A percentile compares a stretch with the other conserved stretches of the same genome.
Evolutionary conservation across 2,888 invertebrate species (phyloP).

Genomic region (Eucera pruinosa): DNA sequence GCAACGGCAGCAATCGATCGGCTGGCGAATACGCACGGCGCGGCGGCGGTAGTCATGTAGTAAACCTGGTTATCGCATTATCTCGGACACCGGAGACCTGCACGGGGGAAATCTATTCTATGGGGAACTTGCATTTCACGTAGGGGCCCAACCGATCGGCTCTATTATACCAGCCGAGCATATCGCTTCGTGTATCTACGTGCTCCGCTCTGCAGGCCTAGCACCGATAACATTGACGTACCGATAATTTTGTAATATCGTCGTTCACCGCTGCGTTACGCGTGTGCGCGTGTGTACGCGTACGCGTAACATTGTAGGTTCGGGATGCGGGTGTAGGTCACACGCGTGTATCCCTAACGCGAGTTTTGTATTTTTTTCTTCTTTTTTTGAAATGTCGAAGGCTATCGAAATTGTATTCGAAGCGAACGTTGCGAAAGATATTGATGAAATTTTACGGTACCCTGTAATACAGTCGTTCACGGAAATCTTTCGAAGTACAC

Average conservation of each 20-base stretch:
- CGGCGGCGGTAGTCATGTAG: constrained; percentile 67
- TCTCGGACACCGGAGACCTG: constrained; percentile 74
- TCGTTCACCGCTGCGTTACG: constrained; percentile 27
- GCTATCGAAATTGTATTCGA: not conserved
- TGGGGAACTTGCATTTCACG: constrained; percentile 76
- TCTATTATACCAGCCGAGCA: constrained; percentile 68
- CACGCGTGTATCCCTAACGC: not conserved
- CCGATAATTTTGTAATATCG: constrained; percentile 80
- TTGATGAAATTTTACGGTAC: not conserved
- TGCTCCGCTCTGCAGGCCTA: constrained; percentile 70
- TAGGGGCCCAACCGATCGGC: constrained; percentile 71
- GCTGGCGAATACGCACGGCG: constrained; percentile 67
- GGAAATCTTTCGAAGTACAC: too few relatives aligned
- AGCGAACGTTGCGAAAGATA: not conserved
- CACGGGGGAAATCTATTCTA: constrained; percentile 73
- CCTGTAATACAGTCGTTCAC: too few relatives aligned
- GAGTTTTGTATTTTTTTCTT: too few relatives aligned
- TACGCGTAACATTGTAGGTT: not conserved
- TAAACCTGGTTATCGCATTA: constrained; percentile 78
- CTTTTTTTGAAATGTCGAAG: not conserved
- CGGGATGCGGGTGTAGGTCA: not conserved
- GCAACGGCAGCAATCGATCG: constrained; percentile 59
- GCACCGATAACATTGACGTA: constrained; percentile 80
- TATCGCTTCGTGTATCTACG: constrained; percentile 79
- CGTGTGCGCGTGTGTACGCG: constrained; percentile 19